These are phyloP conservation scores for Panulirus ornatus DNA, from an alignment of 1,140 invertebrate species.

Conservation along the genomic window DNA sequence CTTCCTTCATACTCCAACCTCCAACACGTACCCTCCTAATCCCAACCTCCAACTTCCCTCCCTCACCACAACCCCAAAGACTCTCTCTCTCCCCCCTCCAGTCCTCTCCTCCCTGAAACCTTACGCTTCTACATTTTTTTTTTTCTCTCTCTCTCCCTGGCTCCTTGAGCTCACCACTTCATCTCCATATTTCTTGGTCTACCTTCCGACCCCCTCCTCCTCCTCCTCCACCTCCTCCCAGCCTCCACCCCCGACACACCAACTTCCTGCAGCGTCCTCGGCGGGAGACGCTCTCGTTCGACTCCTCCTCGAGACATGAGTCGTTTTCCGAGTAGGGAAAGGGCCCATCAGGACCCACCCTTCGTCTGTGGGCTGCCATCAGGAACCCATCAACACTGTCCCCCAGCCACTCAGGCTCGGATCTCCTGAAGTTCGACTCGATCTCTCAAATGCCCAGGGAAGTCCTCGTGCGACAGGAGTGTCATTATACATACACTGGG, in stretches of 20 bases:
- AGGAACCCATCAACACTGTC: too few relatives aligned
- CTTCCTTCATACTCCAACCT: neutral
- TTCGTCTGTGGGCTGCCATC: too few relatives aligned
- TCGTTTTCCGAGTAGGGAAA: too few relatives aligned
- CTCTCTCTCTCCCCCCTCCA: neutral
- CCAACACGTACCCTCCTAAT: neutral
- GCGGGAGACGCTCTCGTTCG: neutral
- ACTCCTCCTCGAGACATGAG: too few relatives aligned
- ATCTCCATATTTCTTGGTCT: conserved; percentile 64
- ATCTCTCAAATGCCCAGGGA: too few relatives aligned
- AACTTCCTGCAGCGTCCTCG: neutral
- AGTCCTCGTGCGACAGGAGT: too few relatives aligned
- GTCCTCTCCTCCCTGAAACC: conserved; percentile 17
- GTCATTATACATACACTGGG: too few relatives aligned
- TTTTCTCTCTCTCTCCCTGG: conserved; percentile 2
- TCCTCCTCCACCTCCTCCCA: neutral
- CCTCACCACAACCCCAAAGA: conserved; percentile 3
- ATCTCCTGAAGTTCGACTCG: too few relatives aligned
- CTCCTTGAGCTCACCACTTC: conserved; percentile 54
- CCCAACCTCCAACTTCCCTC: conserved; percentile 8
- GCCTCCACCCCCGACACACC: neutral
- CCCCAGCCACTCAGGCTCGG: too few relatives aligned
- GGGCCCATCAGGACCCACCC: too few relatives aligned
- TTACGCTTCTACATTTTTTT: conserved; percentile 22
- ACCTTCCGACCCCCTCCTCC: conserved; percentile 51